Conservation (phyloP, 2,888 invertebrate genomes). For the Platycheirus albimanus region DNA sequence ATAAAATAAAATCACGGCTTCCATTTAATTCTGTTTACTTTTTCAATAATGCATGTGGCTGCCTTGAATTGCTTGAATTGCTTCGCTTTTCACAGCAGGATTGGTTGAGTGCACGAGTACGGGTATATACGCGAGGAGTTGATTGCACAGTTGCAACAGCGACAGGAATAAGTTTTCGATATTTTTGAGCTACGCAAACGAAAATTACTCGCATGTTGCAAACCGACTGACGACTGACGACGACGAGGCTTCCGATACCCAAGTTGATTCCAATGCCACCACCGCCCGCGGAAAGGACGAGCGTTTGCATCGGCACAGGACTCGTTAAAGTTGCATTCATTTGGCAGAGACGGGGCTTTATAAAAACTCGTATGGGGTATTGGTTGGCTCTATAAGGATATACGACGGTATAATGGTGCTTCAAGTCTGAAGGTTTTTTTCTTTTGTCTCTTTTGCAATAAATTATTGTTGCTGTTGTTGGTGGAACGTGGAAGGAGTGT, state of each 20-base stretch:
- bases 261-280: no score
- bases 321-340: conserved; percentile 65
- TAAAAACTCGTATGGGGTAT: background rate
- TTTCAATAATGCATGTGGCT: conserved; percentile 66
- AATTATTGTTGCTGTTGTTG: conserved; percentile 54
- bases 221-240: background rate
- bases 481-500: no score
- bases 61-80: conserved; percentile 39
- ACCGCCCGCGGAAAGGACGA: no score
- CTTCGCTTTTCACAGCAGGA: conserved; percentile 15
- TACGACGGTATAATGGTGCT: background rate
- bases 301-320: conserved; percentile 13
- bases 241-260: no score
- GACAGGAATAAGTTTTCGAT: conserved; percentile 48
- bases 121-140: no score
- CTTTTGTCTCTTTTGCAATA: conserved; percentile 57
- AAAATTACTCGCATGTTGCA: conserved; percentile 63
- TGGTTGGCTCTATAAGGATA: conserved; percentile 1
- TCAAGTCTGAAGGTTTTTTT: conserved; percentile 36
- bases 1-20: conserved; percentile 72
- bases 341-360: conserved; percentile 1
- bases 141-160: conserved; percentile 18
- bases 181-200: conserved; percentile 48
- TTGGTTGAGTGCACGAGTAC: background rate
- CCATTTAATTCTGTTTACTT: conserved; percentile 70